A percentile compares a stretch with the other conserved stretches of the same genome.
phyloP scores from a whole-genome alignment of 2,888 invertebrate genomes.

The Pristionchus maxplancki region DNA sequence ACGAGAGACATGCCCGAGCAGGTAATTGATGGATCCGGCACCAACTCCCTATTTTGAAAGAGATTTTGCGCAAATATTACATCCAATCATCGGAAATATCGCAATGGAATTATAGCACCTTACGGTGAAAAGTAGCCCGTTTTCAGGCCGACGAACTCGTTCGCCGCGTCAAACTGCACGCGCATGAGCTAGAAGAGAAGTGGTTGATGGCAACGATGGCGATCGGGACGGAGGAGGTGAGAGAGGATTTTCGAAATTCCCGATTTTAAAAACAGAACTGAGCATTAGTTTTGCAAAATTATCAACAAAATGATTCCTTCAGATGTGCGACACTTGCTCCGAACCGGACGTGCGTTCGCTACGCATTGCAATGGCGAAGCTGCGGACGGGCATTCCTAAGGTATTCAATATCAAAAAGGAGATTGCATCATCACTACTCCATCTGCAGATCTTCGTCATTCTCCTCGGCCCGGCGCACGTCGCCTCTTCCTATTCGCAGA shows the following conservation, averaged over 20 bases:
- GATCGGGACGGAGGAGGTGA: slow-evolving; percentile 72
- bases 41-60: no score
- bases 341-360: slow-evolving; percentile 66
- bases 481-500: slow-evolving; percentile 69
- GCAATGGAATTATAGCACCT: no score
- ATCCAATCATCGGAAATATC: no score
- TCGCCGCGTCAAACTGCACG: slow-evolving; percentile 58
- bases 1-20: slow-evolving; percentile 70
- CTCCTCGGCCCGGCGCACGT: slow-evolving; percentile 75
- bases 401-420: no score
- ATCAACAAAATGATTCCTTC: background rate
- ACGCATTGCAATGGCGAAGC: slow-evolving; percentile 64
- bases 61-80: background rate
- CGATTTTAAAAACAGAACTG: background rate
- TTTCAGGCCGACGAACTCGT: slow-evolving; percentile 68
- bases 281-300: background rate
- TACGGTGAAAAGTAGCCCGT: no score
- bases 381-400: slow-evolving; percentile 66
- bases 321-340: slow-evolving; percentile 69
- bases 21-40: no score
- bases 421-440: no score
- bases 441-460: slow-evolving; percentile 62
- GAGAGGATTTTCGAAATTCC: background rate
- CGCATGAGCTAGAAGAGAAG: slow-evolving; percentile 57
- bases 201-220: slow-evolving; percentile 72